A percentile compares a stretch with the other conserved stretches of the same genome.
phyloP scores from a whole-genome alignment of 1,140 invertebrate species.

The Lamellibrachia luymesi region DNA sequence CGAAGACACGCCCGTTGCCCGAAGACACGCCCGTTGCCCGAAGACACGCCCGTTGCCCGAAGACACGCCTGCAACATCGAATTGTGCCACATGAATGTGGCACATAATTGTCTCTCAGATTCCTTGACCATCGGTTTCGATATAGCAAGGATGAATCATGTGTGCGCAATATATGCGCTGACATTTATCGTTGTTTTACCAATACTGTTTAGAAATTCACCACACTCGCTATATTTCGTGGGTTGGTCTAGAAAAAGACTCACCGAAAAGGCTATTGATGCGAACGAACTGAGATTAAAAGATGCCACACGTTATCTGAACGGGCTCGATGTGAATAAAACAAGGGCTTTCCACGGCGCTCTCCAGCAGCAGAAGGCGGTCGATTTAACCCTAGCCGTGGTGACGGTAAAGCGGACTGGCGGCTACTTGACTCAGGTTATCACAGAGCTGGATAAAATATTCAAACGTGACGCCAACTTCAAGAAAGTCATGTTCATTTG shows the following conservation, averaged over 20 bases:
- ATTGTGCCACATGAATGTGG: too few relatives aligned
- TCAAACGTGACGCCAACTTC: background rate
- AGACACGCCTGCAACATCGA: too few relatives aligned
- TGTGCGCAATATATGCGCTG: background rate
- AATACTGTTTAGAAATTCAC: background rate
- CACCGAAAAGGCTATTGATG: background rate
- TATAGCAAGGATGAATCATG: too few relatives aligned
- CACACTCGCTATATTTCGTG: conserved; percentile 7
- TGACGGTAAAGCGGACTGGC: background rate
- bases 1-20: too few relatives aligned
- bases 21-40: too few relatives aligned
- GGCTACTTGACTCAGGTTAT: conserved; percentile 15
- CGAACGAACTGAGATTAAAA: background rate
- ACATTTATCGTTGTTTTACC: conserved; percentile 9
- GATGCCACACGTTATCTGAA: background rate
- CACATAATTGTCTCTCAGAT: too few relatives aligned
- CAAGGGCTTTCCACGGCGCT: background rate
- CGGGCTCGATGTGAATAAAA: conserved; percentile 4
- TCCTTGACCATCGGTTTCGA: too few relatives aligned
- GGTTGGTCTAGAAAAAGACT: background rate
- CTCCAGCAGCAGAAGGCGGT: background rate
- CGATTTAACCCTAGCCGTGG: background rate
- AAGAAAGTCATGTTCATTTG: conserved; percentile 12
- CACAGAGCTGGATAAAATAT: conserved; percentile 5
- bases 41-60: too few relatives aligned